A percentile compares a stretch with the other conserved stretches of the same genome.
Evolutionary conservation across 1,140 invertebrate genomes (phyloP).

Genomic region (Melanaphis sacchari): DNA sequence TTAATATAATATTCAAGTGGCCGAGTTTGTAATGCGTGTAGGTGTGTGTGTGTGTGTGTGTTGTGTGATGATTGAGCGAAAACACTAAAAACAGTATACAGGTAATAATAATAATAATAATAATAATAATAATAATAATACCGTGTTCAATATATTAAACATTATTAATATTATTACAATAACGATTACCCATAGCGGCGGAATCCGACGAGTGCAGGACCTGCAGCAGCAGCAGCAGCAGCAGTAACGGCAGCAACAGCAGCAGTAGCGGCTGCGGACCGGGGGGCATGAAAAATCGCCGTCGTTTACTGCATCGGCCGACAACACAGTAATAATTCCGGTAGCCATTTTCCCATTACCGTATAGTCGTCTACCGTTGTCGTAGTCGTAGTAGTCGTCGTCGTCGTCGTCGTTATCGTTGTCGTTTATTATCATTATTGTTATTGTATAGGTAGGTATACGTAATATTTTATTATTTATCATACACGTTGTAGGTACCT

Average conservation of each 20-base stretch:
- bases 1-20: neutral
- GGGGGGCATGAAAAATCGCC: slow-evolving; percentile 1
- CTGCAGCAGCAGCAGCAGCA: neutral
- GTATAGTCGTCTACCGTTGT: neutral
- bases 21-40: neutral
- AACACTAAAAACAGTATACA: neutral
- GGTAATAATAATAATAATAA: neutral
- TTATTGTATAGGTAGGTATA: neutral
- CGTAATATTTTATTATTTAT: slow-evolving; percentile 1
- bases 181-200: neutral
- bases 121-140: neutral
- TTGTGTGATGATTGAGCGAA: neutral
- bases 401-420: neutral
- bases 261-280: neutral
- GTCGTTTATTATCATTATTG: neutral
- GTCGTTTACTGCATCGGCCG: neutral
- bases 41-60: neutral
- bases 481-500: too few relatives aligned
- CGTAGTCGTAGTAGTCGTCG: too few relatives aligned
- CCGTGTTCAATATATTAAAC: neutral
- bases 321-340: neutral
- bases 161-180: slow-evolving; percentile 7
- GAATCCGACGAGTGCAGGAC: neutral
- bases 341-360: slow-evolving; percentile 28
- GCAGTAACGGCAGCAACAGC: neutral